Evolutionary conservation across 2,113 vertebrate genomes (phyloP).

Genomic region (Collichthys lucidus): DNA sequence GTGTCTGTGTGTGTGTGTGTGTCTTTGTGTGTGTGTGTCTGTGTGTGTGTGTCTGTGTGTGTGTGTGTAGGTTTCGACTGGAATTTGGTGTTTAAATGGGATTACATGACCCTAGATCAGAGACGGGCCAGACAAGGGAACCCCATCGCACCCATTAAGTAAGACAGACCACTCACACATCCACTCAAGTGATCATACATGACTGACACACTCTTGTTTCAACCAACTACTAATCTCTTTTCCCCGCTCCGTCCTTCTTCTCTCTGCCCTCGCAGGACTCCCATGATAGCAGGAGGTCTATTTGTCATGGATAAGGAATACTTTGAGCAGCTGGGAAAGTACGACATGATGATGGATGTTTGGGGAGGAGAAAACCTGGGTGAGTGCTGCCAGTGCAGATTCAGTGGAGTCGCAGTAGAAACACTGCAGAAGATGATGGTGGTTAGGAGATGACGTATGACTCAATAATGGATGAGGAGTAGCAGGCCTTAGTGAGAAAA

Average conservation of each 20-base stretch:
- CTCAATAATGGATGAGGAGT: slow-evolving; percentile 16
- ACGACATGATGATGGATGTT: slow-evolving; percentile 99
- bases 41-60: no score
- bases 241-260: not conserved
- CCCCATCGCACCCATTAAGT: slow-evolving; percentile 98
- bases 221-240: slow-evolving; percentile 18
- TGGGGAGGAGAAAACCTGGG: slow-evolving; percentile 99
- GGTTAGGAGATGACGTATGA: not conserved
- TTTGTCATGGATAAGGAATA: slow-evolving; percentile 99
- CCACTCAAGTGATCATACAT: not conserved
- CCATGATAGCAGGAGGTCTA: slow-evolving; percentile 98
- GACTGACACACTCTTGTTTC: not conserved
- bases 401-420: slow-evolving; percentile 11
- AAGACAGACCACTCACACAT: slow-evolving; percentile 61
- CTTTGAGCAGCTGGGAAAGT: slow-evolving; percentile 97
- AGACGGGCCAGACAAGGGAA: slow-evolving; percentile 94
- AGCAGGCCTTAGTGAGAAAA: not conserved
- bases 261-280: slow-evolving; percentile 85
- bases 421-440: not conserved
- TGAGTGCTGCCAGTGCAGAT: slow-evolving; percentile 74
- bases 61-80: slow-evolving; percentile 93
- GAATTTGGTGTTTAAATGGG: slow-evolving; percentile 99
- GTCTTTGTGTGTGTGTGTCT: no score
- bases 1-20: no score
- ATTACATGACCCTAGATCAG: slow-evolving; percentile 99